Conservation (phyloP, 2,888 invertebrate species). For the Proisotoma minuta region DNA sequence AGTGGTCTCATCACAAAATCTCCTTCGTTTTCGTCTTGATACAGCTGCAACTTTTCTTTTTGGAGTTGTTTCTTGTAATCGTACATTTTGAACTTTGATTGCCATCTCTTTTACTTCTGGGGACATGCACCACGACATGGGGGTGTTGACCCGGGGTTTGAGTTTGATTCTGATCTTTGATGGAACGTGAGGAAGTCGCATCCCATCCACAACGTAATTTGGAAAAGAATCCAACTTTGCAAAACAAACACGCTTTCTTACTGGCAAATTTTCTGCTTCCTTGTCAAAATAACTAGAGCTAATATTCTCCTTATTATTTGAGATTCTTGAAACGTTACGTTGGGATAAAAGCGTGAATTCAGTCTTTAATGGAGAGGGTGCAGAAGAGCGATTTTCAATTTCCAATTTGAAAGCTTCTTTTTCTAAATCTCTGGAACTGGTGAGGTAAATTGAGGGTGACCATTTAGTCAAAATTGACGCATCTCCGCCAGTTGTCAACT, state of each 20-base stretch:
- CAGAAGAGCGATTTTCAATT: background rate
- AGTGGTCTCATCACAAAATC: background rate
- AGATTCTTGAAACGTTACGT: background rate
- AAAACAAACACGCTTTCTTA: background rate
- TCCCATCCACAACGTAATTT: conserved; percentile 11
- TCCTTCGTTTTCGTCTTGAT: conserved; percentile 5
- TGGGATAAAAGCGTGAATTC: background rate
- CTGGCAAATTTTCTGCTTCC: background rate
- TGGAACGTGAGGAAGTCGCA: conserved; percentile 13
- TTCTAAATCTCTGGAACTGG: background rate
- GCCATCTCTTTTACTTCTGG: background rate
- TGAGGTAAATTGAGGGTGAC: background rate
- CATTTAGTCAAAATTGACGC: conserved; percentile 4
- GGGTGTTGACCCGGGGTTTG: background rate
- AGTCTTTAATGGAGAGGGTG: background rate
- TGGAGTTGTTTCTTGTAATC: background rate
- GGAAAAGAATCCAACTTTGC: conserved; percentile 10
- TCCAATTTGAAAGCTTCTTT: background rate
- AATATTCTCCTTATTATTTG: background rate
- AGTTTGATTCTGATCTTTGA: conserved; percentile 4
- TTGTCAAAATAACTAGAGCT: no score
- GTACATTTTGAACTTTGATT: background rate
- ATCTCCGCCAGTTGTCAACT: conserved; percentile 12
- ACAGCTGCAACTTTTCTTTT: background rate
- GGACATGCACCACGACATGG: background rate